Evolutionary conservation across 2,113 vertebrate species (phyloP).

Genomic region (Tachysurus vachellii): DNA sequence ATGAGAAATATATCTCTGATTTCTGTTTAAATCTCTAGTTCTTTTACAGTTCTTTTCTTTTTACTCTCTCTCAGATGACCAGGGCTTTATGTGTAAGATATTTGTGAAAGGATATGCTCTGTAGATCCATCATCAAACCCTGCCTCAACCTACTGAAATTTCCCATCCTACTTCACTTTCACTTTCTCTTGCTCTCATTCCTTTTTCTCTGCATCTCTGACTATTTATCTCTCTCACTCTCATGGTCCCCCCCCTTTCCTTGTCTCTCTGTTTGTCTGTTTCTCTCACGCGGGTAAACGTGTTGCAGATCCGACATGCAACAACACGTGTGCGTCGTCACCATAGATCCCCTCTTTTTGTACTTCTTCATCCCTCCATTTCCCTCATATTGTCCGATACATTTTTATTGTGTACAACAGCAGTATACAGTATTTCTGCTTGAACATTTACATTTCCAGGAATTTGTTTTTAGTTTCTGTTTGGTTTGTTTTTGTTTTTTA

Average conservation of each 20-base stretch:
- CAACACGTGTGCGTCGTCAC: conserved; percentile 42
- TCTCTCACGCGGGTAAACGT: conserved; percentile 22
- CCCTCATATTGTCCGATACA: background rate
- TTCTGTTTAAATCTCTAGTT: background rate
- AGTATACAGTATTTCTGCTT: background rate
- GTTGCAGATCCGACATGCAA: conserved; percentile 50
- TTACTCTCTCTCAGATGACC: background rate
- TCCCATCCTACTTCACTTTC: conserved; percentile 48
- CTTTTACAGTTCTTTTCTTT: background rate
- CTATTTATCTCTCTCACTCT: conserved; percentile 18
- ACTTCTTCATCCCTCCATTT: conserved; percentile 8
- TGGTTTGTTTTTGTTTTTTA: background rate
- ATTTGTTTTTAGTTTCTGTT: background rate
- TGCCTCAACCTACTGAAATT: conserved; percentile 21
- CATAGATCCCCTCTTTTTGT: conserved; percentile 32
- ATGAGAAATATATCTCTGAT: background rate
- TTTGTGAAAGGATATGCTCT: conserved; percentile 54
- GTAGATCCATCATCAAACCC: conserved; percentile 46
- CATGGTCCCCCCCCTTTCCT: background rate
- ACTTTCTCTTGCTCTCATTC: conserved; percentile 47
- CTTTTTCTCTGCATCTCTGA: background rate
- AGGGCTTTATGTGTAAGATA: background rate
- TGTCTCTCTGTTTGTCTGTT: conserved; percentile 27
- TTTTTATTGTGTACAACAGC: background rate
- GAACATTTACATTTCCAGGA: background rate